phyloP scores from a whole-genome alignment of 2,113 vertebrate genomes.

The Mus pahari region DNA sequence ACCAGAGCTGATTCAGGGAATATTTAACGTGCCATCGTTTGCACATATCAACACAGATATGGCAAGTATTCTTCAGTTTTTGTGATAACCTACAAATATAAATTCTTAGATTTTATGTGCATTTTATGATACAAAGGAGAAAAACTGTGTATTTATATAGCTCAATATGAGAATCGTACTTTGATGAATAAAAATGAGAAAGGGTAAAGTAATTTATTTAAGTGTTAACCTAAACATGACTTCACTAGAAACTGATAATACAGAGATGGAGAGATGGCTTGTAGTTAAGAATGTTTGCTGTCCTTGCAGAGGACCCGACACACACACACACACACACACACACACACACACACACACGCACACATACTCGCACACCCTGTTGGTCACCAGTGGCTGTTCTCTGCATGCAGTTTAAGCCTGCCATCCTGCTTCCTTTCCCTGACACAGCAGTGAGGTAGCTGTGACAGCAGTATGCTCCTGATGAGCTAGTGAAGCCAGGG shows the following conservation, averaged over 20 bases:
- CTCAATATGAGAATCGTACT: not conserved
- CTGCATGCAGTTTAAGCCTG: not conserved
- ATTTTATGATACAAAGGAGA: not conserved
- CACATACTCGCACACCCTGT: not conserved
- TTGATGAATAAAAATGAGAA: not conserved
- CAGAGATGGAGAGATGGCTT: not conserved
- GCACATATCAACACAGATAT: constrained; percentile 90
- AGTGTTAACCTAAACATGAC: not conserved
- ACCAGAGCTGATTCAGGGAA: constrained; percentile 92
- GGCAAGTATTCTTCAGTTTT: constrained; percentile 84
- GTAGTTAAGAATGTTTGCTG: not conserved
- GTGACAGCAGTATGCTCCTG: not conserved
- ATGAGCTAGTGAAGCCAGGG: not conserved
- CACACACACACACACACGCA: too few relatives aligned
- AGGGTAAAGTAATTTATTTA: not conserved
- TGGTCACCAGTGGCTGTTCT: not conserved
- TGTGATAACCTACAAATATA: not conserved
- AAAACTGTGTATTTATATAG: not conserved
- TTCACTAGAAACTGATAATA: not conserved
- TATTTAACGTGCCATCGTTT: constrained; percentile 94
- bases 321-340: too few relatives aligned
- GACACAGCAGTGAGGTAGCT: not conserved
- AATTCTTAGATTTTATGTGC: not conserved
- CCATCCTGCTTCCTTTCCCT: not conserved
- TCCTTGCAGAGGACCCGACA: not conserved